Evolutionary conservation across 2,797 vertebrate genomes (phyloP), one percentile per base, ranked within the genome.

Genomic region (Pseudocheirus occidentalis): DNA sequence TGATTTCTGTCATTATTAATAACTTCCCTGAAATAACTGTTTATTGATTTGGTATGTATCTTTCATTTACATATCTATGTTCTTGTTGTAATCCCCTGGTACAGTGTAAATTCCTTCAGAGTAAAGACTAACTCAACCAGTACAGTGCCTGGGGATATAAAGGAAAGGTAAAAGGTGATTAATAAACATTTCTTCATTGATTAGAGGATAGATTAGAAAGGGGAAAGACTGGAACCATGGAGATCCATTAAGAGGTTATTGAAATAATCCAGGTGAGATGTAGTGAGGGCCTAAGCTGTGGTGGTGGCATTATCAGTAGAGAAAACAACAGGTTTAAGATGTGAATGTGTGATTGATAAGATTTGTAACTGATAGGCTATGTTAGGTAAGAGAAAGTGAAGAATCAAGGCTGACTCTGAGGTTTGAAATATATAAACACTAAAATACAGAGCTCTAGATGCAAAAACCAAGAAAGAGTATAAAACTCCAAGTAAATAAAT

Each of bases 401-500:
- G 40, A 27, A 87, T 46, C 46, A 87, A 87, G 40, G 2, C 11
- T 87, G 24, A 50, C 21, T 50, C 21, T 11, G 31, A 40, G 16
- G 29, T n/a, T n/a, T 87, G 29, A 27, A 56, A 90, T 29, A 2
- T 90, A 56, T 56, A 91, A 92, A 53, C 0, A 55, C 24, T 94
- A 2, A 28, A 1, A 90, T 96, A 93, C 57, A 90, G 56, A 95
- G 90, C 96, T 27, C 0, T 9, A 89, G 52, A 18, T 31, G 50
- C 14, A 93, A 55, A 91, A 40, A 29, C 40, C 1, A 31, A 53
- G 53, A 24, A 34, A 13, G 50, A 10, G 55, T 53, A 52, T 53
- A 54, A 13, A 59, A 50, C 50, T 95, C 34, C 24, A 53, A 91
- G 55, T 34, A 92, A 91, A 94, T 90, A 0, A 40, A 96, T 46